Base-by-base conservation (phyloP, 1,140 invertebrate genomes). In the Campoletis sonorensis region DNA sequence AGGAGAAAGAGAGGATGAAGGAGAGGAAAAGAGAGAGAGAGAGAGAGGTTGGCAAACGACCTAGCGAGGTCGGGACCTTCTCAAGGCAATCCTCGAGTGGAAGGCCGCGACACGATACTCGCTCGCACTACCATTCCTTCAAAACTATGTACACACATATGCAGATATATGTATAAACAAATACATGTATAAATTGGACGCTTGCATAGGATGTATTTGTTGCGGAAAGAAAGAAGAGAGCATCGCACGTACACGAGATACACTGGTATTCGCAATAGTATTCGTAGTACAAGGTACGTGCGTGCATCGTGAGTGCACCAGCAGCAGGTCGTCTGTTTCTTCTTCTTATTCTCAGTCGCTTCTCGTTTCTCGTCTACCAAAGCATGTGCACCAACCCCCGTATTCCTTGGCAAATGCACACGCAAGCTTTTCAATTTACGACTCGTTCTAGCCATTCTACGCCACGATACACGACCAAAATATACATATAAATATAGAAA, bases 401-500 rank as follows among this genome's bases (percentile, higher is more conserved):
- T 37, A 40, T 84, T 84, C 81, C 71, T 67, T 58, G 73, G 81
- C 80, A 84, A 84, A 84, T 84, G 83, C 78, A 84, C 80, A 84
- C 80, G 81, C 82, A 83, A 85, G 81, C 81, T 84, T 86, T 87
- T 87, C 85, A 87, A 87, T 84, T 86, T 85, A 85, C 84, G 83
- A 87, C 83, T 85, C 81, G 82, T 80, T 61, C 81, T 81, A 78
- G 27, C 21, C n/a, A 81, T 80, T 82, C 82, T 79, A 82, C 81
- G 37, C 79, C 82, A 80, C 84, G 3, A 13, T 45, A 45, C 40
- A 45, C 8, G 37, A n/a, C n/a, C n/a, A n/a, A n/a, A n/a, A 83
- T 79, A 83, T 84, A 80, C 10, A n/a, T 54, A 33, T 7, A 33
- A 45, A 78, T 27, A 68, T 83, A 84, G 84, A 84, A 82, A 83